Conservation (phyloP, 1,140 invertebrate species). For the Chironomus tepperi region DNA sequence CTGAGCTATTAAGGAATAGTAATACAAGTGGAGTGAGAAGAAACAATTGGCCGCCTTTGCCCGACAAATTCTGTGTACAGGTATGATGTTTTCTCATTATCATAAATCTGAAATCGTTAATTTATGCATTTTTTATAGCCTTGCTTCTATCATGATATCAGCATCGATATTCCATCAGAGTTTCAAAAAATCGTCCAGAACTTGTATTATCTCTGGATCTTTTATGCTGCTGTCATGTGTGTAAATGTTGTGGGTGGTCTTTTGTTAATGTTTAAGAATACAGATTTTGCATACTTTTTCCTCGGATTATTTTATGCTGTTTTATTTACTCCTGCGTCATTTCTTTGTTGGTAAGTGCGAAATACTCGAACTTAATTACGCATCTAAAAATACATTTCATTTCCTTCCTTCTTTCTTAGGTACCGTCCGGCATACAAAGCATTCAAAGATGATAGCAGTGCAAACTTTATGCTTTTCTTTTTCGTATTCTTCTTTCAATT, state of each 20-base stretch:
- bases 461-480: slow-evolving; percentile 99
- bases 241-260: slow-evolving; percentile 80
- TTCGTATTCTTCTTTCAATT: slow-evolving; percentile 99
- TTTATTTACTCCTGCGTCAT: slow-evolving; percentile 93
- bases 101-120: no score
- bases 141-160: slow-evolving; percentile 99
- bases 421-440: slow-evolving; percentile 60
- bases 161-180: slow-evolving; percentile 96
- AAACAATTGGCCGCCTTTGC: slow-evolving; percentile 98
- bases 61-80: slow-evolving; percentile 81
- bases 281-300: slow-evolving; percentile 71
- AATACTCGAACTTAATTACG: slow-evolving; percentile 79
- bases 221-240: slow-evolving; percentile 76
- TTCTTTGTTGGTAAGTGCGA: slow-evolving; percentile 88
- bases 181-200: slow-evolving; percentile 93
- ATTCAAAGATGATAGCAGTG: slow-evolving; percentile 89
- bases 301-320: slow-evolving; percentile 82
- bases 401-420: slow-evolving; percentile 29
- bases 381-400: slow-evolving; percentile 35
- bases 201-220: slow-evolving; percentile 95
- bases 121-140: slow-evolving; percentile 49
- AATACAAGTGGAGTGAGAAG: slow-evolving; percentile 62
- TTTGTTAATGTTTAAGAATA: slow-evolving; percentile 53
- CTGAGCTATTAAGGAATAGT: slow-evolving; percentile 61
- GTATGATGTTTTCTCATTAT: no score